phyloP scores from a whole-genome alignment of 2,888 invertebrate genomes.

The Microplitis manilae region DNA sequence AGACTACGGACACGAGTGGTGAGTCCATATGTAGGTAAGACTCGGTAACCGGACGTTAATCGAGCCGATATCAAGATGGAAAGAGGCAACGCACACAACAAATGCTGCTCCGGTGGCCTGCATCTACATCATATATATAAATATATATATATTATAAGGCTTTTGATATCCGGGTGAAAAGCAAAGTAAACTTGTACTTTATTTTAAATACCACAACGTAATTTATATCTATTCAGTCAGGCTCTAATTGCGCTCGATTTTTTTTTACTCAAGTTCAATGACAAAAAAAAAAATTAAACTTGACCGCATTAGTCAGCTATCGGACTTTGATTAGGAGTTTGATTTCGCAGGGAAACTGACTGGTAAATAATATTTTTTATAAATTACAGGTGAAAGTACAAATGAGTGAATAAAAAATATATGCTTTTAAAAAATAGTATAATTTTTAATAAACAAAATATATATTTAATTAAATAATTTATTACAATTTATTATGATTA shows the following conservation, averaged over 20 bases:
- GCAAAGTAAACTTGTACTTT: not conserved
- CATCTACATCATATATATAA: conserved; percentile 49
- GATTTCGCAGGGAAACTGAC: conserved; percentile 2
- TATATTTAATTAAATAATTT: not conserved
- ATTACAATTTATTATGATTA: not conserved
- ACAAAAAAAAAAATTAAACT: no score
- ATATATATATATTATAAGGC: not conserved
- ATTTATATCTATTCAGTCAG: conserved; percentile 53
- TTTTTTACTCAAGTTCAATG: not conserved
- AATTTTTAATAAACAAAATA: not conserved
- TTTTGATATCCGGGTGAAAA: conserved; percentile 30
- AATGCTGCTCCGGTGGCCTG: conserved; percentile 57
- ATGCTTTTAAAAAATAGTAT: not conserved
- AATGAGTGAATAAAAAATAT: not conserved
- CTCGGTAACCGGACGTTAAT: conserved; percentile 41
- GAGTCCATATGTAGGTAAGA: conserved; percentile 49
- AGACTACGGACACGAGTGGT: not conserved
- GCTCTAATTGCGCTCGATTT: conserved; percentile 57
- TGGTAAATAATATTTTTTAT: not conserved
- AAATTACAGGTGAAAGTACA: not conserved
- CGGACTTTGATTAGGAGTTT: not conserved
- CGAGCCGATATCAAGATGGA: conserved; percentile 52
- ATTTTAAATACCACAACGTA: not conserved
- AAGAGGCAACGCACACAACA: conserved; percentile 39
- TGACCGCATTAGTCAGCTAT: not conserved